These are phyloP conservation scores for Polia nebulosa DNA, from an alignment of 2,888 invertebrate genomes.

Conservation along the genomic window DNA sequence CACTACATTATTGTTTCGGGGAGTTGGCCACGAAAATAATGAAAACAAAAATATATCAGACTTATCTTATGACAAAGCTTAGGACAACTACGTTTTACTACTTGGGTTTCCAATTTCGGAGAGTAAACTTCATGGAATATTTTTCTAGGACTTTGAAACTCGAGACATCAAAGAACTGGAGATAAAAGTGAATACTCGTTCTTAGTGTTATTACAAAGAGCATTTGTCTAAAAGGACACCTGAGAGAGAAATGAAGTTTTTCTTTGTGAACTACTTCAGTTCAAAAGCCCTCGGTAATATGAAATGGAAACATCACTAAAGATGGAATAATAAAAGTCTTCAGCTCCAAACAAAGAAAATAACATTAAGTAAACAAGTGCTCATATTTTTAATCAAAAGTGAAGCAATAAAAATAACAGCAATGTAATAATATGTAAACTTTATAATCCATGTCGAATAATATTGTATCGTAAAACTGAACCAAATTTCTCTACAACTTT, in stretches of 20 bases:
- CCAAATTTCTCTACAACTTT: slow-evolving; percentile 17
- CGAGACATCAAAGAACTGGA: slow-evolving; percentile 36
- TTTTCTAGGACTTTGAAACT: slow-evolving; percentile 24
- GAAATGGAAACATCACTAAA: not conserved
- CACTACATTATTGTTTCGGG: not conserved
- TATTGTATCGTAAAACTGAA: slow-evolving; percentile 29
- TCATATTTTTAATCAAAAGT: slow-evolving; percentile 12
- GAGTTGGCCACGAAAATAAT: slow-evolving; percentile 1
- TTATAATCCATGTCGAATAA: slow-evolving; percentile 33
- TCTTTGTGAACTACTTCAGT: slow-evolving; percentile 6
- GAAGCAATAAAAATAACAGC: slow-evolving; percentile 10
- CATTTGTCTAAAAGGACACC: slow-evolving; percentile 47
- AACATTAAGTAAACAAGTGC: not conserved
- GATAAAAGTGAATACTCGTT: slow-evolving; percentile 27
- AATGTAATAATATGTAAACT: slow-evolving; percentile 8
- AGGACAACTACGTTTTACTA: slow-evolving; percentile 19
- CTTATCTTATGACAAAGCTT: slow-evolving; percentile 10
- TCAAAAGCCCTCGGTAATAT: slow-evolving; percentile 16
- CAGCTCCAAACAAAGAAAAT: not conserved
- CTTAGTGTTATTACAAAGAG: slow-evolving; percentile 43
- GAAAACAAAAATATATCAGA: slow-evolving; percentile 9
- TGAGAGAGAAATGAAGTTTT: slow-evolving; percentile 35
- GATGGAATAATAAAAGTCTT: not conserved
- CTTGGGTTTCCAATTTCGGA: slow-evolving; percentile 35
- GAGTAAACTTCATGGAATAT: slow-evolving; percentile 35